Evolutionary conservation across 2,797 vertebrate genomes (phyloP), one percentile per base, ranked within the genome.

Genomic region (Enteromius treurensis): DNA sequence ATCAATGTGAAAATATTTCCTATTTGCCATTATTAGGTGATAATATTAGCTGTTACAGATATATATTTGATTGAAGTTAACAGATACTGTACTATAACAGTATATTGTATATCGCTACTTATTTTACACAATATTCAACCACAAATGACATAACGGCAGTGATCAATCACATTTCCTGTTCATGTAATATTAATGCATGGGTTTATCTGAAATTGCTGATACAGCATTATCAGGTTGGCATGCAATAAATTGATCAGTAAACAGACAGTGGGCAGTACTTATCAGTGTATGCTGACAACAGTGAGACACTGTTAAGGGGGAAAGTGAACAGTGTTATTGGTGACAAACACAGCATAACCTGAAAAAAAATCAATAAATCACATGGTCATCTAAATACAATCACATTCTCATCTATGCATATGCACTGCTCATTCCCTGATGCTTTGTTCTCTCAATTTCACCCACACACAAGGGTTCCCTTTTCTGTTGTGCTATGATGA

Each of bases 361-460:
- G 32, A 55, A 26, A 26, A 26, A 37, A 55, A 75, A 75, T 74
- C 71, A 55, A n/a, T 37, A 9, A 60, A 8, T 77, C 34, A 67
- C 58, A 65, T 29, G 5, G 13, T 10, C 32, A 45, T 40, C 15
- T 45, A 69, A 29, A 47, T 17, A 21, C 21, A 64, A 37, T 70
- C 64, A 70, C 32, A 34, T 37, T 45, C 19, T 17, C 45, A 70
- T 42, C n/a, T 58, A 74, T 21, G 37, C 45, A 82, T 23, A 51
- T 5, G 64, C 60, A 69, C 47, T 47, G 23, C 84, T 85, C 81
- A 64, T 88, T 80, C 90, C 84, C 87, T 85, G 84, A 80, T 88
- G 87, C 88, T 90, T 92, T 92, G 88, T 90, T 91, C 89, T 87
- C 87, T 80, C 92, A 91, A 92, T 91, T 92, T 93, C 67, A 75